Conservation (phyloP, 2,888 invertebrate species). For the Trachelus tabidus region DNA sequence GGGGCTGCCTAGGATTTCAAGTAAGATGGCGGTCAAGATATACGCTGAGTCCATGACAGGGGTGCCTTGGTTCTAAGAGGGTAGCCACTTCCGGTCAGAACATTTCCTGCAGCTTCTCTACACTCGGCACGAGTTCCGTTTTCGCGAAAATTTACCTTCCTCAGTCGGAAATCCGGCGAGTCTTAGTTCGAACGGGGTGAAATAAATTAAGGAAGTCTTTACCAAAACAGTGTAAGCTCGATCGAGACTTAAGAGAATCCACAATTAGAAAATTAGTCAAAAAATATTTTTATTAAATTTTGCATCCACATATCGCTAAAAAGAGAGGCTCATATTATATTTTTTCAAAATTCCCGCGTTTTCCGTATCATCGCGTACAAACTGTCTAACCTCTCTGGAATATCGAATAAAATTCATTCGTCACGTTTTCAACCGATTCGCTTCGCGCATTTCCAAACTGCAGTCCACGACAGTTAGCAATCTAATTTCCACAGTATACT, state of each 20-base stretch:
- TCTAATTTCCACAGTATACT: not conserved
- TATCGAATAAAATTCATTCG: not conserved
- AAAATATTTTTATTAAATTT: too few species aligned
- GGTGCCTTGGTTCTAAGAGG: conserved; percentile 43
- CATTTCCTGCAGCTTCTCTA: conserved; percentile 38
- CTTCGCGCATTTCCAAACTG: not conserved
- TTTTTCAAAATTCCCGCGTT: too few species aligned
- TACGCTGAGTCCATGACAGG: conserved; percentile 31
- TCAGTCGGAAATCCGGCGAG: conserved; percentile 30
- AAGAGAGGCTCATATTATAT: too few species aligned
- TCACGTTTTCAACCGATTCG: not conserved
- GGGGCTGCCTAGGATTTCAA: conserved; percentile 6
- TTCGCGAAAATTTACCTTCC: conserved; percentile 38
- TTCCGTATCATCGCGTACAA: too few species aligned
- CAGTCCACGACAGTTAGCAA: not conserved
- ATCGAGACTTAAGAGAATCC: not conserved
- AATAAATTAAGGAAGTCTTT: not conserved
- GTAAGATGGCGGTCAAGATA: conserved; percentile 36
- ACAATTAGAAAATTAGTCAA: too few species aligned
- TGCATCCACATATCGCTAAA: too few species aligned
- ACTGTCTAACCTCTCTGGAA: not conserved
- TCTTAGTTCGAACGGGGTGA: conserved; percentile 2
- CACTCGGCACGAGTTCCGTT: conserved; percentile 32
- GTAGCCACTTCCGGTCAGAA: conserved; percentile 47
- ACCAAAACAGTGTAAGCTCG: not conserved